phyloP scores from a whole-genome alignment of 1,140 invertebrate genomes.

The Caenorhabditis briggsae region DNA sequence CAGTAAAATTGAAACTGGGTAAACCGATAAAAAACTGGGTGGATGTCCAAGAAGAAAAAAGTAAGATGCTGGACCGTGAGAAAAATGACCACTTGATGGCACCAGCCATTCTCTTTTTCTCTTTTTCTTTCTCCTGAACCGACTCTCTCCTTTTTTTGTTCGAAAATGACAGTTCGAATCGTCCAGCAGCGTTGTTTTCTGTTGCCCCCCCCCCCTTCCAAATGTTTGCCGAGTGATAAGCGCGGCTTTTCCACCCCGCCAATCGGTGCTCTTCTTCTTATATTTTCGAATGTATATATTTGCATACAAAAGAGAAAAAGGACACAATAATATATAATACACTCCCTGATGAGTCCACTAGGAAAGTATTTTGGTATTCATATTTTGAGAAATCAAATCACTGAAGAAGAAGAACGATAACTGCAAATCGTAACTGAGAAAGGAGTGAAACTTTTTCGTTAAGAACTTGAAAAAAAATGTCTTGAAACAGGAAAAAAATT shows the following conservation, averaged over 20 bases:
- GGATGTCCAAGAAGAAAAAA: too few species aligned
- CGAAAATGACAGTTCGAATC: slow-evolving; percentile 46
- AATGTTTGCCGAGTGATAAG: slow-evolving; percentile 40
- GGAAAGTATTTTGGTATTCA: too few species aligned
- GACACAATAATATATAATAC: background rate
- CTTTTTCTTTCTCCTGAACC: background rate
- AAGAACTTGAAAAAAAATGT: too few species aligned
- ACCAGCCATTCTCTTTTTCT: background rate
- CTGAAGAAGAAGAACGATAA: too few species aligned
- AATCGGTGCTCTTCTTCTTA: slow-evolving; percentile 10
- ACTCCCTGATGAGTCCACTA: slow-evolving; percentile 47
- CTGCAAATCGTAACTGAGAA: too few species aligned
- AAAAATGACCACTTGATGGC: background rate
- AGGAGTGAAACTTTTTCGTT: too few species aligned
- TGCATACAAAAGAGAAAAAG: slow-evolving; percentile 35
- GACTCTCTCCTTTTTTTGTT: slow-evolving; percentile 2
- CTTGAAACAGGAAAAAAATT: too few species aligned
- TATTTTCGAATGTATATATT: slow-evolving; percentile 45
- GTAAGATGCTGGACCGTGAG: background rate
- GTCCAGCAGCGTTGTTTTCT: slow-evolving; percentile 12
- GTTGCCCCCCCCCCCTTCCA: background rate
- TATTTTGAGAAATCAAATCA: too few species aligned
- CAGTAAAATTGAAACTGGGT: too few species aligned
- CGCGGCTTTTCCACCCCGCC: slow-evolving; percentile 36
- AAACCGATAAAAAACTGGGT: too few species aligned